Evolutionary conservation across 2,888 invertebrate species (phyloP).

Genomic region (Hyles lineata): DNA sequence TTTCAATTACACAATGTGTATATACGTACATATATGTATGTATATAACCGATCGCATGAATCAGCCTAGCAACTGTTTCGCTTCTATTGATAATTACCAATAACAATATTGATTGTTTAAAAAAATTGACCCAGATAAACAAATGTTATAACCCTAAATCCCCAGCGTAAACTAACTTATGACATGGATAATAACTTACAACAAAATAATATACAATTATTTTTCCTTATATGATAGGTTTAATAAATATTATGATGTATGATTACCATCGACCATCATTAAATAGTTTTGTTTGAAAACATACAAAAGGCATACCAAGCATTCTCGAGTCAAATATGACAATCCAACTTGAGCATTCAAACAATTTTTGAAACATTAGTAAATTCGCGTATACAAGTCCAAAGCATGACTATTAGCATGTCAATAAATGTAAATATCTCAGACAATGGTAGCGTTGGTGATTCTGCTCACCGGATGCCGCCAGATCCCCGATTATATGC

Average conservation of each 20-base stretch:
- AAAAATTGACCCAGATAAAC: no score
- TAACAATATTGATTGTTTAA: no score
- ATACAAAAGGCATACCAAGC: not conserved
- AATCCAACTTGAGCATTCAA: conserved; percentile 10
- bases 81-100: no score
- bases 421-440: conserved; percentile 28
- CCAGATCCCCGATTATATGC: conserved; percentile 70
- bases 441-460: conserved; percentile 18
- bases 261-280: not conserved
- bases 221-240: not conserved
- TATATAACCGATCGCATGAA: no score
- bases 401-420: conserved; percentile 19
- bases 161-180: no score
- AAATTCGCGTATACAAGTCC: not conserved
- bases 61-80: no score
- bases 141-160: no score
- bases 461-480: conserved; percentile 55
- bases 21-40: no score
- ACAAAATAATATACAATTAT: not conserved
- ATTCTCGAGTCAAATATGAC: conserved; percentile 19
- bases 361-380: not conserved
- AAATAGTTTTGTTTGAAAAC: conserved; percentile 8
- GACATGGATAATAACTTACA: not conserved
- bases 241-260: not conserved
- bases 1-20: no score